Base-by-base conservation (phyloP, 2,113 vertebrate genomes). In the Tetraodon nigroviridis region DNA sequence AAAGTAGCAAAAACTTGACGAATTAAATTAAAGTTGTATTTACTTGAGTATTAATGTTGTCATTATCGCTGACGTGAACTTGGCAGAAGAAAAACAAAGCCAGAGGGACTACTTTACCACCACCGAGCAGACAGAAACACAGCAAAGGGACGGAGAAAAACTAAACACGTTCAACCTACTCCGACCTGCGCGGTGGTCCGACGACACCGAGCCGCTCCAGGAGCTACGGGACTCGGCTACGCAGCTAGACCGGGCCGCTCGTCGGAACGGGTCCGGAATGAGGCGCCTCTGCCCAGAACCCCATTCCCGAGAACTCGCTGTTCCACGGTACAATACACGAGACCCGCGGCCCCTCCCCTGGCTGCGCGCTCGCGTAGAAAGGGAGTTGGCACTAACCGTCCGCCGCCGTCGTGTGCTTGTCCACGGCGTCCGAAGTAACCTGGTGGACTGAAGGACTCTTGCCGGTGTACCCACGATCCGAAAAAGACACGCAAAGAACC, bases 251-350 rank as follows among this genome's bases (percentile, higher is more conserved):
- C 40, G 42, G 20, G 48, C 24, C 52, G 27, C 7, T 53, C 32
- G 70, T 45, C 12, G 13, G 13, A 40, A 27, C 46, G 55, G 46
- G 0, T 21, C 14, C 3, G 11, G 3, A 37, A 6, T 22, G 14
- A 27, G 48, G 37, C 65, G 40, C 29, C 48, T 58, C 12, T 16
- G 69, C 64, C 21, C 58, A 27, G 64, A 41, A 57, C 56, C 73
- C 41, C 53, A 37, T 5, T 40, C 18, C 6, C 66, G 58, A 41
- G 74, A 56, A 71, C 64, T 64, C 67, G 3, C 53, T 75, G 58
- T 59, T 76, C 85, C 88, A 90, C 88, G 85, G 80, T 82, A 59
- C 76, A 7, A 58, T 67, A 78, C 90, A 90, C 89, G 88, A 73
- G 88, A 89, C 86, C 42, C 0, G 0, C 4, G 7, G 69, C 65